Evolutionary conservation across 1,140 invertebrate genomes (phyloP).

Genomic region (Macrostomum lignano): DNA sequence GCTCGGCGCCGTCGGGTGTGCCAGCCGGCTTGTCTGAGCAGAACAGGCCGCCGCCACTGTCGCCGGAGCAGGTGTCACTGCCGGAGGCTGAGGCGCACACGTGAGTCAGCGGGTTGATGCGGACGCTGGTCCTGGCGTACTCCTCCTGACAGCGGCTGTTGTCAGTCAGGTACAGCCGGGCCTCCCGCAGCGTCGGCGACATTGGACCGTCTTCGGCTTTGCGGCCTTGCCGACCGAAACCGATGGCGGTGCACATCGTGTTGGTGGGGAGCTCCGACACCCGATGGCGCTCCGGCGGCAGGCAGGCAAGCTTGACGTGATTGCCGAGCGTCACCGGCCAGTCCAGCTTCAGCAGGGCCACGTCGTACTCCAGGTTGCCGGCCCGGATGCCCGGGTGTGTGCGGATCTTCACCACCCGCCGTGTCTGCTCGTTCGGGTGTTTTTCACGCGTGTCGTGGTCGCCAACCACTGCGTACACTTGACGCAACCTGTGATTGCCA

Average conservation of each 20-base stretch:
- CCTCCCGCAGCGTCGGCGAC: constrained; percentile 36
- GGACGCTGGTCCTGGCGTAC: constrained; percentile 27
- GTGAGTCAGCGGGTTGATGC: constrained; percentile 36
- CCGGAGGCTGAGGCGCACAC: constrained; percentile 33
- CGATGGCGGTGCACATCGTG: constrained; percentile 59
- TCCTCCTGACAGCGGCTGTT: constrained; percentile 25
- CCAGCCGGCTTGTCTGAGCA: constrained; percentile 29
- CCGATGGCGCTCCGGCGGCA: constrained; percentile 60
- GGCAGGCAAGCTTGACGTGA: constrained; percentile 50
- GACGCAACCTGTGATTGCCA: constrained; percentile 23
- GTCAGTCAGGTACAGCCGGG: constrained; percentile 65
- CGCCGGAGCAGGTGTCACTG: constrained; percentile 34
- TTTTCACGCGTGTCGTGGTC: constrained; percentile 56
- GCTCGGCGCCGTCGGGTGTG: constrained; percentile 11
- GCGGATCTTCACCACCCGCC: constrained; percentile 33
- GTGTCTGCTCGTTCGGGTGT: constrained; percentile 19
- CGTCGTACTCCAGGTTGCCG: constrained; percentile 62
- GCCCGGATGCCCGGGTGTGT: constrained; percentile 55
- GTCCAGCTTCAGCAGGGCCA: constrained; percentile 59
- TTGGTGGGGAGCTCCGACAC: constrained; percentile 51
- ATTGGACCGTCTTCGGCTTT: not conserved
- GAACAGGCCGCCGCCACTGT: constrained; percentile 41
- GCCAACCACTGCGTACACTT: constrained; percentile 48
- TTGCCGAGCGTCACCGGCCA: constrained; percentile 57
- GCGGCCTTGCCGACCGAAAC: not conserved